Percentiles rank a stretch among this genome's conserved stretches.
phyloP scores from a whole-genome alignment of 1,140 invertebrate species.

The Steinernema feltiae region DNA sequence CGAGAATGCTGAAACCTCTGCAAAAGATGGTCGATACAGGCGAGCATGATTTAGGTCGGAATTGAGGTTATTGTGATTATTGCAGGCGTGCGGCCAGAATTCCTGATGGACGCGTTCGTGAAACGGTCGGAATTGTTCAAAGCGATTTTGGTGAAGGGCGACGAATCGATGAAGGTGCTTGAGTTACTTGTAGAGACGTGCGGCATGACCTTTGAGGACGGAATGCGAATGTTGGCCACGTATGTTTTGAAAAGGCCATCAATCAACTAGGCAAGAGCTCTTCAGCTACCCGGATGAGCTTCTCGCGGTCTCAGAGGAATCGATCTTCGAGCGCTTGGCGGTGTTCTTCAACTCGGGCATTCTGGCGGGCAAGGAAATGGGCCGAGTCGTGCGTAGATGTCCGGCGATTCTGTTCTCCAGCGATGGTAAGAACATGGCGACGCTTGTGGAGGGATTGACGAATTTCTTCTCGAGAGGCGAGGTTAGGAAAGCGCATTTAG shows the following conservation, averaged over 20 bases:
- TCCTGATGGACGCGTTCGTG: slow-evolving; percentile 17
- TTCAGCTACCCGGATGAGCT: slow-evolving; percentile 22
- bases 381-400: slow-evolving; percentile 34
- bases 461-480: slow-evolving; percentile 42
- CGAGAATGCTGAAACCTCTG: not conserved
- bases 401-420: slow-evolving; percentile 42
- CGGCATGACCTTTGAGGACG: slow-evolving; percentile 27
- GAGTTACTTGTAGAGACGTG: slow-evolving; percentile 23
- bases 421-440: slow-evolving; percentile 31
- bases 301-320: not conserved
- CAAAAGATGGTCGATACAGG: not conserved
- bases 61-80: not conserved
- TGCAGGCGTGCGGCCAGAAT: slow-evolving; percentile 27
- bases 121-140: slow-evolving; percentile 23
- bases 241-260: not conserved
- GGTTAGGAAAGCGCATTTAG: slow-evolving; percentile 25
- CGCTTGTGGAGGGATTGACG: slow-evolving; percentile 24
- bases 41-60: not conserved
- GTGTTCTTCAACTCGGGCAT: slow-evolving; percentile 33
- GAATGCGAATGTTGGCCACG: slow-evolving; percentile 20
- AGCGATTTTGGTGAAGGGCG: slow-evolving; percentile 18
- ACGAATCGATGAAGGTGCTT: slow-evolving; percentile 17
- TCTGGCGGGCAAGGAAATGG: slow-evolving; percentile 19
- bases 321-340: slow-evolving; percentile 20
- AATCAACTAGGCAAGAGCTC: not conserved